Conservation (phyloP, 1,140 invertebrate species). For the Drosophila sproati region DNA sequence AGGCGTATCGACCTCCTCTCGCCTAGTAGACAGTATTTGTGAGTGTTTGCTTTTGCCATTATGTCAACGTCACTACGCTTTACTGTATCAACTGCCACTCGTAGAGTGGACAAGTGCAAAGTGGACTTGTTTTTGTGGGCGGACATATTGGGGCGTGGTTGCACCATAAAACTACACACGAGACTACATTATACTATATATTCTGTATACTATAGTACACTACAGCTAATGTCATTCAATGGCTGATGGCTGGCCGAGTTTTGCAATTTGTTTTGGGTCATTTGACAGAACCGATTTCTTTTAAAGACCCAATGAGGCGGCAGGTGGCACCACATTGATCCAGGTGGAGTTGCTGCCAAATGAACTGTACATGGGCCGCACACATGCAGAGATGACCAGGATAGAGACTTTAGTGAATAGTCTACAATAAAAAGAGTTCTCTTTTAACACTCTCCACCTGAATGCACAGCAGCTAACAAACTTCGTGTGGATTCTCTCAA, state of each 20-base stretch:
- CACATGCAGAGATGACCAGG: neutral
- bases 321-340: constrained; percentile 6
- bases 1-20: neutral
- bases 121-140: neutral
- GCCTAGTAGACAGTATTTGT: constrained; percentile 15
- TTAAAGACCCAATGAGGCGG: constrained; percentile 28
- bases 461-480: no score
- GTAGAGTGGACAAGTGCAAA: constrained; percentile 24
- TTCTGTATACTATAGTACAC: constrained; percentile 2
- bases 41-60: constrained; percentile 59
- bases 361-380: constrained; percentile 1
- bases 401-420: neutral
- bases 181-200: no score
- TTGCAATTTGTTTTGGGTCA: constrained; percentile 70
- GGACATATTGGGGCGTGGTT: constrained; percentile 8
- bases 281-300: constrained; percentile 65
- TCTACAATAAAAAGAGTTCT: neutral
- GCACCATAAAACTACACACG: constrained; percentile 28
- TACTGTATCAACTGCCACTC: constrained; percentile 48
- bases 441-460: no score
- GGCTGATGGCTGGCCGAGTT: constrained; percentile 57
- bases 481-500: no score
- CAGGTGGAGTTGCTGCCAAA: constrained; percentile 1
- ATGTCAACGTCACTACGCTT: constrained; percentile 64
- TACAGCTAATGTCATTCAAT: constrained; percentile 70